Evolutionary conservation across 2,797 vertebrate genomes (phyloP), one percentile per base, ranked within the genome.

Genomic region (Mus caroli): DNA sequence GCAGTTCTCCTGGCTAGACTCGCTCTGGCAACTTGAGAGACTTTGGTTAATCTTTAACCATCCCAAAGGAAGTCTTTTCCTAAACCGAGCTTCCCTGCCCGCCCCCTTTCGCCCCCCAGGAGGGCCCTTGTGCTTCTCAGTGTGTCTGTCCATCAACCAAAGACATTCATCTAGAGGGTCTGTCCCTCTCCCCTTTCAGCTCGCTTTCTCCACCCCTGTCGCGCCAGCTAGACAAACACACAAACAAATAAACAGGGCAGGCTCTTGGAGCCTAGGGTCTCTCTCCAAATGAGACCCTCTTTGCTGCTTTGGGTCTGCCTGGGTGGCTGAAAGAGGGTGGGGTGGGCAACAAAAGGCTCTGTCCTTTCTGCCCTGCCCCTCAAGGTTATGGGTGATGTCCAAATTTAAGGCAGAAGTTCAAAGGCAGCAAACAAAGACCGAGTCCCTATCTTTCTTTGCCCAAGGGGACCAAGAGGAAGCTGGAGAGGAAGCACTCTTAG

Each of bases 331-430:
- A 71, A 97, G 92, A 94, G 91, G 91, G 75, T 94, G 92, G 15
- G 5, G 96, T 98, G 97, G 91, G 97, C 97, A 97, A 98, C 98
- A 98, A 98, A 95, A 98, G 98, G 88, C 97, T 97, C 97, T 88
- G 96, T 97, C 97, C 98, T 96, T 95, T 97, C 98, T 75, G 96
- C 98, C 98, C 98, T 98, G 98, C 98, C 98, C 98, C 98, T 98
- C 99, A 99, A 99, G 99, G 98, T 98, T 99, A 98, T 98, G 98
- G 98, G 98, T 98, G 98, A 99, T 98, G 99, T 98, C 98, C 98
- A 98, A 98, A 98, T 98, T 96, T 98, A 98, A 98, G 97, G 98
- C 96, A 99, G 99, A 99, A 99, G 98, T 98, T 99, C 98, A 99
- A 99, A 99, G 98, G 97, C 98, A 99, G 97, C 97, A 98, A 98